phyloP scores from a whole-genome alignment of 2,888 invertebrate genomes.

The Sclerodermus sp. region DNA sequence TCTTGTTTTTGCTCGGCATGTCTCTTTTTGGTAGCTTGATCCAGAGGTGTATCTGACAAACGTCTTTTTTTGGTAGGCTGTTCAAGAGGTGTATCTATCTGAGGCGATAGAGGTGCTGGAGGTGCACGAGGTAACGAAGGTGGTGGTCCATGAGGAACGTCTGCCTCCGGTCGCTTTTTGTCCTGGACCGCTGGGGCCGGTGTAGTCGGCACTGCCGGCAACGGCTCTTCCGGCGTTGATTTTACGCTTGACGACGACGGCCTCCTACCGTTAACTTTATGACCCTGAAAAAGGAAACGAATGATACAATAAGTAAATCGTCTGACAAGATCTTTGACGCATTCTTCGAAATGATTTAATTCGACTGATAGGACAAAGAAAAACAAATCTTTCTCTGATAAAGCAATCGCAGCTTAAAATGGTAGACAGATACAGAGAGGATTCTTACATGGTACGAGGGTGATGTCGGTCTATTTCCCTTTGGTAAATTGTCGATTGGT shows the following conservation, averaged over 20 bases:
- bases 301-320: background rate
- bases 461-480: conserved; percentile 49
- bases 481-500: conserved; percentile 38
- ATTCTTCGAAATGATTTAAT: too few relatives aligned
- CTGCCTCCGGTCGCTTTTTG: conserved; percentile 53
- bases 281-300: conserved; percentile 37
- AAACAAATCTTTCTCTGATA: too few relatives aligned
- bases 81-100: conserved; percentile 44
- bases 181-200: conserved; percentile 52
- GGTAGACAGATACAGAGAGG: too few relatives aligned
- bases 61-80: conserved; percentile 38
- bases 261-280: conserved; percentile 63
- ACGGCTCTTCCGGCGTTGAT: conserved; percentile 54
- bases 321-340: background rate
- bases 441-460: conserved; percentile 52
- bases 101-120: conserved; percentile 40
- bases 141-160: conserved; percentile 54
- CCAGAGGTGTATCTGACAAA: conserved; percentile 37
- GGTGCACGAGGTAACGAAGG: conserved; percentile 51
- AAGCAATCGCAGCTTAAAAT: too few relatives aligned
- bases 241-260: conserved; percentile 55
- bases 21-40: conserved; percentile 38
- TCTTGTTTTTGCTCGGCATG: conserved; percentile 34
- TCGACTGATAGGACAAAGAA: too few relatives aligned
- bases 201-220: conserved; percentile 53